Percentiles rank a stretch among this genome's conserved stretches.
Evolutionary conservation across 2,888 invertebrate genomes (phyloP).

Genomic region (Drosophila recens): DNA sequence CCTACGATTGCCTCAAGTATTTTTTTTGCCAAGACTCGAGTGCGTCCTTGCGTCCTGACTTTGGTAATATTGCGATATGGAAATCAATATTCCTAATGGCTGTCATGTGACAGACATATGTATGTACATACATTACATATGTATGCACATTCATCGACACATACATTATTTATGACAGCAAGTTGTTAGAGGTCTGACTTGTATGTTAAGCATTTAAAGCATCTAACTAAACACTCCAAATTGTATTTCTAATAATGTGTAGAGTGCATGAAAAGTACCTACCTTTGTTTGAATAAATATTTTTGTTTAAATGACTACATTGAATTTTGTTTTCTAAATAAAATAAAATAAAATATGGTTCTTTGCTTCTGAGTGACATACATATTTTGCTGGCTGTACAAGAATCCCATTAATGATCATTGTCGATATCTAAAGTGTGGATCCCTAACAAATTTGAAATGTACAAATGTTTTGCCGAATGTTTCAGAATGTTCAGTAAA

Average conservation of each 20-base stretch:
- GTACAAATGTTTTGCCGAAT: conserved; percentile 6
- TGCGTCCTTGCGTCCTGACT: conserved; percentile 44
- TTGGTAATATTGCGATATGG: conserved; percentile 70
- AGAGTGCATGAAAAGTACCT: no score
- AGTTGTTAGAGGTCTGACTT: not conserved
- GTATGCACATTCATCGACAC: not conserved
- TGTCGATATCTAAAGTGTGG: not conserved
- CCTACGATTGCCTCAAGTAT: conserved; percentile 40
- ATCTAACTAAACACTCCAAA: no score
- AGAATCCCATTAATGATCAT: not conserved
- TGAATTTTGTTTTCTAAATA: no score
- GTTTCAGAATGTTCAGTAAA: conserved; percentile 30
- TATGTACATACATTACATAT: not conserved
- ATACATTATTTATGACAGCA: not conserved
- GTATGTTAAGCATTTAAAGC: conserved; percentile 35
- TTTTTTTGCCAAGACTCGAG: conserved; percentile 12
- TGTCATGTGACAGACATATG: conserved; percentile 59
- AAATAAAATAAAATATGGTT: no score
- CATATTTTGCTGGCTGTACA: not conserved
- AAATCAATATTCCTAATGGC: conserved; percentile 78
- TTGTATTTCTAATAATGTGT: no score
- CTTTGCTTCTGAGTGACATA: no score
- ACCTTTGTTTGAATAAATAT: no score
- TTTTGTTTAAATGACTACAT: no score
- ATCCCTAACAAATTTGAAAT: conserved; percentile 8